A percentile compares a stretch with the other conserved stretches of the same genome.
phyloP scores from a whole-genome alignment of 1,140 invertebrate species.

The Formica selysi region DNA sequence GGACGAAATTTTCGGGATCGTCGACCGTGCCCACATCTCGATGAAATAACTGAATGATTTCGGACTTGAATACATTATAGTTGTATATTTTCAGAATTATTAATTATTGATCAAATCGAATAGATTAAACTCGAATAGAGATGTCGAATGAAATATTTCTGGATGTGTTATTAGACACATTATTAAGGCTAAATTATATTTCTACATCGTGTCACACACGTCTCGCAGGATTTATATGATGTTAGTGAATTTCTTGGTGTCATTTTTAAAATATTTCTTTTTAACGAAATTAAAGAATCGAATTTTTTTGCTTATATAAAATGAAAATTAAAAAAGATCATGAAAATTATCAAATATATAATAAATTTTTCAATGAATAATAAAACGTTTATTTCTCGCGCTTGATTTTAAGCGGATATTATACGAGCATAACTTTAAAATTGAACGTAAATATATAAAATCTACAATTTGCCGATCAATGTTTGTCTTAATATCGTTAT shows the following conservation, averaged over 20 bases:
- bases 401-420: background rate
- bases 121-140: too few relatives aligned
- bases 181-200: background rate
- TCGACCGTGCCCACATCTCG: background rate
- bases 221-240: background rate
- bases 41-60: background rate
- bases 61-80: background rate
- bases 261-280: conserved; percentile 1
- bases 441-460: background rate
- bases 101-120: background rate
- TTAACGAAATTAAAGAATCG: background rate
- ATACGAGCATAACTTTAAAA: background rate
- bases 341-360: background rate
- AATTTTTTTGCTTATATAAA: background rate
- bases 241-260: background rate
- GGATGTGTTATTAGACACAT: background rate
- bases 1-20: background rate
- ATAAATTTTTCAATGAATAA: background rate
- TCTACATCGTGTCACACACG: background rate
- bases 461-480: conserved; percentile 5
- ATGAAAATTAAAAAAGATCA: background rate
- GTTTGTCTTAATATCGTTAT: background rate
- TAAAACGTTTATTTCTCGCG: background rate
- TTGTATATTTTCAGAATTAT: background rate
- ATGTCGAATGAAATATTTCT: background rate